phyloP scores from a whole-genome alignment of 2,113 vertebrate species.

The Passer domesticus region DNA sequence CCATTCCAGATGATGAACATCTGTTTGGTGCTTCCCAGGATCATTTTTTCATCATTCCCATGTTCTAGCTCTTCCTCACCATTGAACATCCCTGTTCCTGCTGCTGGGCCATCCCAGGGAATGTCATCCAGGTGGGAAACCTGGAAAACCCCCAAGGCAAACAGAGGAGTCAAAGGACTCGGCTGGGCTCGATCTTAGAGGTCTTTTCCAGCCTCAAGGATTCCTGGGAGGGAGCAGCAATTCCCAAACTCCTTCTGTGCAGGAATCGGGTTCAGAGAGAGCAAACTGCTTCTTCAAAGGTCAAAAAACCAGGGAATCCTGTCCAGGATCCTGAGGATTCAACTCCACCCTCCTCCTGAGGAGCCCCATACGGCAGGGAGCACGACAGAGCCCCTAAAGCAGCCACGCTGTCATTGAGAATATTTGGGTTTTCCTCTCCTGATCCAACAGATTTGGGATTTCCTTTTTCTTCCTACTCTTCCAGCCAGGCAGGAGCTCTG shows the following conservation, averaged over 20 bases:
- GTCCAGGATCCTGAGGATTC: background rate
- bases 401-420: accelerated
- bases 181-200: accelerated
- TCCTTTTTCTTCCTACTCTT: background rate
- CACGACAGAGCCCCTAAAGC: background rate
- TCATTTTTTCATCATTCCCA: background rate
- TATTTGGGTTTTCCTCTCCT: background rate
- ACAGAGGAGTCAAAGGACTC: background rate
- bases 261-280: background rate
- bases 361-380: background rate
- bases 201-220: background rate
- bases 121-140: background rate
- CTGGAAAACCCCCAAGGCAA: background rate
- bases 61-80: accelerated
- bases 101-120: background rate
- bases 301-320: background rate
- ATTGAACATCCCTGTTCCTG: accelerated
- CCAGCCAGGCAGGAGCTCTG: background rate
- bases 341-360: background rate
- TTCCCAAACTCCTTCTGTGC: background rate
- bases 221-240: background rate
- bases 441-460: background rate
- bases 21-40: background rate
- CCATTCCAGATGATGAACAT: background rate
- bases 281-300: background rate